These are phyloP conservation scores for Solea solea DNA, from an alignment of 2,113 vertebrate genomes.

Conservation along the genomic window DNA sequence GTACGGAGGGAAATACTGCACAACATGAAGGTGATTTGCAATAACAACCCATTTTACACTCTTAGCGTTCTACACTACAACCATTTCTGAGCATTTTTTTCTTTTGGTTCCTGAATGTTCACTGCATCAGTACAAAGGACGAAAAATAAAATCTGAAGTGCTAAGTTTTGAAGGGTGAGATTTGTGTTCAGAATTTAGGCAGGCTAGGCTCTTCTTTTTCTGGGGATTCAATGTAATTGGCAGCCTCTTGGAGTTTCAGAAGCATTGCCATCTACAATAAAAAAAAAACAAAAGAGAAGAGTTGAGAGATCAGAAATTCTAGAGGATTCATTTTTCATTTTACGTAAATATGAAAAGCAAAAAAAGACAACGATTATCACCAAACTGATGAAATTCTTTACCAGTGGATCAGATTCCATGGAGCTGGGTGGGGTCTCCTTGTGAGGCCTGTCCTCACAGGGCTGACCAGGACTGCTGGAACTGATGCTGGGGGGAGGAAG, in stretches of 20 bases:
- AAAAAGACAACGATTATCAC: not conserved
- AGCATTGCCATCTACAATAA: conserved; percentile 95
- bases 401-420: conserved; percentile 94
- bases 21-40: conserved; percentile 21
- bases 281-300: conserved; percentile 35
- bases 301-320: conserved; percentile 10
- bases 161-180: conserved; percentile 21
- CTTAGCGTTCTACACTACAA: conserved; percentile 25
- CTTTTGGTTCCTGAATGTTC: conserved; percentile 51
- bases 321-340: not conserved
- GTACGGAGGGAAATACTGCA: conserved; percentile 32
- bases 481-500: conserved; percentile 91
- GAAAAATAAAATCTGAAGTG: conserved; percentile 25
- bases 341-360: not conserved
- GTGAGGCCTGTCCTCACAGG: conserved; percentile 85
- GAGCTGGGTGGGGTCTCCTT: conserved; percentile 94
- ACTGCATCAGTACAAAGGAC: conserved; percentile 31
- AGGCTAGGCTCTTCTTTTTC: conserved; percentile 93
- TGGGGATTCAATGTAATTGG: conserved; percentile 97
- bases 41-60: conserved; percentile 11
- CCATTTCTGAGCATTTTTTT: conserved; percentile 24
- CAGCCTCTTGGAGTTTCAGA: conserved; percentile 97
- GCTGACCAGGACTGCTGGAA: conserved; percentile 87
- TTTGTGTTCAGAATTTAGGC: conserved; percentile 80
- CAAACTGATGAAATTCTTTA: conserved; percentile 44